Evolutionary conservation across 2,113 vertebrate species (phyloP), one percentile per base, ranked within the genome.

Genomic region (Macrotus californicus): DNA sequence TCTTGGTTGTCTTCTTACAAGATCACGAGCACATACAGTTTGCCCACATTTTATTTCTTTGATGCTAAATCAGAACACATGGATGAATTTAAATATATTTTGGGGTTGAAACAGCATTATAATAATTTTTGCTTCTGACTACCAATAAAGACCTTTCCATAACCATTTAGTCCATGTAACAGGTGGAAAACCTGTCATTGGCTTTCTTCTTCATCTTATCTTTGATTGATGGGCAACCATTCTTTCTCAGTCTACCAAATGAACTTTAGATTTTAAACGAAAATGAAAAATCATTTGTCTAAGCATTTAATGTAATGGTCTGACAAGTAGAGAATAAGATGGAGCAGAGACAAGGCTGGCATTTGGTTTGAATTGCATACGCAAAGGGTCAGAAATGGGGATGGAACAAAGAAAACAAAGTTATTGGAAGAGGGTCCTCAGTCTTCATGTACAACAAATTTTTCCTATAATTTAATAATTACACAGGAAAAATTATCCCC

Each of bases 241-340:
- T 84, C 76, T 81, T 95, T 95, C 39, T 93, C 52, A 77, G 73
- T 85, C 61, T 66, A 95, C 5, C 48, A 90, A 7, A 54, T n/a
- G 31, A 29, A 52, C 34, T 94, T 31, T 22, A 15, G 18, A 91
- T 70, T 94, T 91, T 66, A 94, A 92, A 84, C 14, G 80, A 82
- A 95, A 95, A 92, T 56, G 87, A 39, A 92, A 83, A 88, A 75
- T 52, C 52, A 88, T 12, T 46, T 93, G 41, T 67, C 64, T 94
- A 84, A 87, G 69, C 56, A 81, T 29, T 69, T 81, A 69, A 84
- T 73, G 0, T 14, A 87, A 73, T 52, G 36, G 77, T 56, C 82
- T 81, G 48, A 81, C 24, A 52, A 61, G 64, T 75, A 88, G 52
- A 85, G 12, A 80, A 54, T 21, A 59, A 22, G 31, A 56, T 31